These are phyloP conservation scores for Tenodera sinensis DNA, from an alignment of 2,888 invertebrate genomes.

Conservation along the genomic window DNA sequence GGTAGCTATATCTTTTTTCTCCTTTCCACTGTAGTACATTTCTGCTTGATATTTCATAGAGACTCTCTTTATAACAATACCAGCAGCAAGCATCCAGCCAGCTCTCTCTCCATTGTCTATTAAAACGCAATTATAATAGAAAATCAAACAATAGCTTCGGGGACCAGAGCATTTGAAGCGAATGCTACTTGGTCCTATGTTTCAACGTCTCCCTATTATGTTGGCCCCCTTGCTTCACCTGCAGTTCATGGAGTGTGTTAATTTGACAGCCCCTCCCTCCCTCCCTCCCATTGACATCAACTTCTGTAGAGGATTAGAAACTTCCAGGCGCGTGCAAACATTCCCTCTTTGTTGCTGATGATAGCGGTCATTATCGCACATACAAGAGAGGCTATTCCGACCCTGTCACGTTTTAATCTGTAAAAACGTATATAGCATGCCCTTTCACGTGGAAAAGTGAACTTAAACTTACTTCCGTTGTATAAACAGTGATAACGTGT, in stretches of 20 bases:
- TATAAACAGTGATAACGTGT: no score
- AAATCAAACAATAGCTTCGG: conserved; percentile 24
- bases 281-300: conserved; percentile 19
- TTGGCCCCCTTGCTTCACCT: conserved; percentile 12
- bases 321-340: background rate
- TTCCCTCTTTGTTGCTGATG: background rate
- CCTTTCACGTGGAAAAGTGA: background rate
- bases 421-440: background rate
- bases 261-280: conserved; percentile 24
- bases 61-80: background rate
- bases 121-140: conserved; percentile 30
- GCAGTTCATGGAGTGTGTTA: conserved; percentile 26
- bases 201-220: conserved; percentile 21
- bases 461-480: background rate
- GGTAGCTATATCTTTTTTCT: conserved; percentile 12
- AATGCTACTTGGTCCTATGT: conserved; percentile 18
- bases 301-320: conserved; percentile 5
- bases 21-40: background rate
- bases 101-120: conserved; percentile 29
- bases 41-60: background rate
- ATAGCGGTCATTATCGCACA: background rate
- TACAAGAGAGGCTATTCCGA: background rate
- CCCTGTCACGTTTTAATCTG: background rate
- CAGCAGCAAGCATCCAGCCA: background rate
- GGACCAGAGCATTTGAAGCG: background rate